phyloP scores from a whole-genome alignment of 2,113 vertebrate genomes.

The Xiphias gladius region DNA sequence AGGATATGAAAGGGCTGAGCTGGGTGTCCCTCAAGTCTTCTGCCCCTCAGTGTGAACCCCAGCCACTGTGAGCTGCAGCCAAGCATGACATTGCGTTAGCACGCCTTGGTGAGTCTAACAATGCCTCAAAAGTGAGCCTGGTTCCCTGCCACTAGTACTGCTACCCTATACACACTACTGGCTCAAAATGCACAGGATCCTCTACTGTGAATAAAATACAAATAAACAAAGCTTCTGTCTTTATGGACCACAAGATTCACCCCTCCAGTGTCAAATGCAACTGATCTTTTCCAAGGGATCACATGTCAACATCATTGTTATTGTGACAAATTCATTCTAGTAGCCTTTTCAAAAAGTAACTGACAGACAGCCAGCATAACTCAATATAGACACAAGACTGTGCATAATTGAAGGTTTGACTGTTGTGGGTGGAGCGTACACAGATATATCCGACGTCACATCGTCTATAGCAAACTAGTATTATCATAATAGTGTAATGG shows the following conservation, averaged over 20 bases:
- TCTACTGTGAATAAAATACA: constrained; percentile 33
- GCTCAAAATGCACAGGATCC: constrained; percentile 5
- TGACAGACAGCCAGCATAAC: constrained; percentile 4
- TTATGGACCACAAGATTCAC: background rate
- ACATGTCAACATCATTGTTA: background rate
- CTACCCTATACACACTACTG: constrained; percentile 12
- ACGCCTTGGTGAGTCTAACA: constrained; percentile 76
- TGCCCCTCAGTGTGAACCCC: constrained; percentile 70
- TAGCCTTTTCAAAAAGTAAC: constrained; percentile 19
- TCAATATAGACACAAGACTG: constrained; percentile 5
- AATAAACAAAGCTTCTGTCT: constrained; percentile 17
- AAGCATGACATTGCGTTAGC: constrained; percentile 79
- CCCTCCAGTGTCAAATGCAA: background rate
- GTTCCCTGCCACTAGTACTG: constrained; percentile 52
- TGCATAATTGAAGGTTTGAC: constrained; percentile 13
- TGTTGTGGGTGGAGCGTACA: background rate
- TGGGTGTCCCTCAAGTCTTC: constrained; percentile 67
- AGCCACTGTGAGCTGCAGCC: constrained; percentile 69
- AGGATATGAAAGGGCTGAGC: constrained; percentile 57
- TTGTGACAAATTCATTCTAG: constrained; percentile 1
- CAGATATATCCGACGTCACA: background rate
- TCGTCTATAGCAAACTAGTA: background rate
- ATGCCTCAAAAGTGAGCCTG: constrained; percentile 71
- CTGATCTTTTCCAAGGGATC: background rate
- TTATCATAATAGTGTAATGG: background rate